Percentiles rank a stretch among this genome's conserved stretches.
Conservation (phyloP, 2,888 invertebrate genomes). For the Selenia dentaria region DNA sequence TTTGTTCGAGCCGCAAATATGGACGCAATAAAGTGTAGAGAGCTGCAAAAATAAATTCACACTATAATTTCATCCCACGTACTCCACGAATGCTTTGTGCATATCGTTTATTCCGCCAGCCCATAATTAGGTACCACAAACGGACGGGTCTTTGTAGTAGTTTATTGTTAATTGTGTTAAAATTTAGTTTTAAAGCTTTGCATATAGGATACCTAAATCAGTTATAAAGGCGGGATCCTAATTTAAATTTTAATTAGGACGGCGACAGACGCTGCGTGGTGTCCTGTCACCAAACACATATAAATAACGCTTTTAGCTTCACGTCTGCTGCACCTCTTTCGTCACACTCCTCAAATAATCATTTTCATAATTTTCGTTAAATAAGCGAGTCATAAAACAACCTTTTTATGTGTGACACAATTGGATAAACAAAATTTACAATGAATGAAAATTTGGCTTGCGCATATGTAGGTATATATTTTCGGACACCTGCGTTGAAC, state of each 20-base stretch:
- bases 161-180: conserved; percentile 29
- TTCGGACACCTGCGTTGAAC: not conserved
- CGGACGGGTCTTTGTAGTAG: conserved; percentile 24
- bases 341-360: conserved; percentile 33
- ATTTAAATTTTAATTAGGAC: conserved; percentile 75
- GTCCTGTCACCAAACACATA: conserved; percentile 63
- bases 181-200: conserved; percentile 12
- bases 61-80: conserved; percentile 28
- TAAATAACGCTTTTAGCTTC: conserved; percentile 65
- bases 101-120: conserved; percentile 22
- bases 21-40: not conserved
- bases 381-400: conserved; percentile 11
- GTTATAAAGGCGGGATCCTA: conserved; percentile 56
- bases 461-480: not conserved
- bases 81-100: conserved; percentile 22
- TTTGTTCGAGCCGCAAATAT: not conserved
- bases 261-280: conserved; percentile 49
- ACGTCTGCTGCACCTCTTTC: conserved; percentile 33
- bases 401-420: not conserved
- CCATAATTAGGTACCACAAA: conserved; percentile 18
- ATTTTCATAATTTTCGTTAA: conserved; percentile 34
- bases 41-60: conserved; percentile 21
- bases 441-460: not conserved
- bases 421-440: conserved; percentile 6
- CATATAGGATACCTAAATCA: conserved; percentile 43